Evolutionary conservation across 1,140 invertebrate species (phyloP), one percentile per base, ranked within the genome.

Genomic region (Odontomachus brunneus): DNA sequence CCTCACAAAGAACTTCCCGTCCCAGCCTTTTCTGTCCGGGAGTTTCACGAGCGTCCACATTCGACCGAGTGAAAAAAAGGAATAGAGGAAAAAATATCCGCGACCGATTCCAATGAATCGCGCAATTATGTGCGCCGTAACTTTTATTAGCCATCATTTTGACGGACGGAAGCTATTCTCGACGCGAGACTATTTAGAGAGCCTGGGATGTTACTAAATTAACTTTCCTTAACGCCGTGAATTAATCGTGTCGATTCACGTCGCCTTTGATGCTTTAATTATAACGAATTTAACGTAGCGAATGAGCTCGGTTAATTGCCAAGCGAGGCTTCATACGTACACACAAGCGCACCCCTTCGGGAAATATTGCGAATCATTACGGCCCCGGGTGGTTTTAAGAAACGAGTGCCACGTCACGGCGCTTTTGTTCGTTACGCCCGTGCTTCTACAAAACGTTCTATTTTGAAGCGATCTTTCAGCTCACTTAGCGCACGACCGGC

Each of bases 1-100:
- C 11, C 24, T 80, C 65, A 80, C 75, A 80, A 80, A 80, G 75
- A 69, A 80, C n/a, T 71, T 80, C 53, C 75, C 17, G 75, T 71
- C 5, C 7, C 48, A 53, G 7, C 14, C 62, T 66, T 66, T 66
- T n/a, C 15, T 38, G 22, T 29, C 29, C 48, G n/a, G n/a, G 22
- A 24, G 17, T 71, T 80, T 80, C 75, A 69, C 22, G 57, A 71
- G 29, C 38, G 53, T 15, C 12, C n/a, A 80, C 15, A 38, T 80
- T 48, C 38, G 38, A 69, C 17, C 14, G 51, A 80, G 53, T 69
- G 29, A 65, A 78, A 59, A 57, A 69, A 71, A n/a, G 9, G 38
- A 44, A 11, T 5, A 44, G 3, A 44, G 9, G 9, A 44, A 44
- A 44, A 44, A 7, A 44, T 44, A 44, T 44, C 38, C 38, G 9